Evolutionary conservation across 2,113 vertebrate species (phyloP).

Genomic region (Bagarius yarrelli): DNA sequence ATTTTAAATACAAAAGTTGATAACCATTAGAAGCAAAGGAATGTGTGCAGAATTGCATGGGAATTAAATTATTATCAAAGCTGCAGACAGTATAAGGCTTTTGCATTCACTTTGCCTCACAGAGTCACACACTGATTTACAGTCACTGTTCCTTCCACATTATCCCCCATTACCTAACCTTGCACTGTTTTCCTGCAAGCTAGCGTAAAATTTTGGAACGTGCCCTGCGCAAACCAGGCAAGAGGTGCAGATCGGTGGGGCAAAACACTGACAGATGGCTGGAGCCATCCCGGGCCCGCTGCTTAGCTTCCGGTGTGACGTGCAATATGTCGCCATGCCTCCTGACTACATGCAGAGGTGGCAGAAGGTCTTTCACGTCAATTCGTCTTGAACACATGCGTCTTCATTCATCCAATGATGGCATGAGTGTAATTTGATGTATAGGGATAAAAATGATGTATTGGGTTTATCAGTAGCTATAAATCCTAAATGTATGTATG

Average conservation of each 20-base stretch:
- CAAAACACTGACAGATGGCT: conserved; percentile 82
- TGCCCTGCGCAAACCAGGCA: conserved; percentile 3
- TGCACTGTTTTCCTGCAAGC: neutral
- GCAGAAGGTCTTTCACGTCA: conserved; percentile 80
- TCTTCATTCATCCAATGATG: conserved; percentile 31
- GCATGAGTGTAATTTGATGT: conserved; percentile 12
- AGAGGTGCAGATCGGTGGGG: conserved; percentile 9
- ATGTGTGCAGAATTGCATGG: neutral
- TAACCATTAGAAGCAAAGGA: neutral
- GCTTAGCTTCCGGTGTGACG: conserved; percentile 85
- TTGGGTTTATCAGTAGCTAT: neutral
- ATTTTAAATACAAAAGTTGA: neutral
- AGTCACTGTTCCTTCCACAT: neutral
- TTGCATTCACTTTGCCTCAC: neutral
- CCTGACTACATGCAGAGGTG: conserved; percentile 76
- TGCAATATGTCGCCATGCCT: conserved; percentile 84
- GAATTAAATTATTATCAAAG: neutral
- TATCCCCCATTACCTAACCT: neutral
- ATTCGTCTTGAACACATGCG: conserved; percentile 61
- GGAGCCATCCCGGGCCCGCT: conserved; percentile 80
- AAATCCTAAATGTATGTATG: neutral
- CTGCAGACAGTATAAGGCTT: neutral
- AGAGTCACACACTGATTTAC: neutral
- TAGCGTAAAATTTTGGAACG: conserved; percentile 15
- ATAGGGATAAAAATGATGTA: conserved; percentile 28